Percentiles rank a stretch among this genome's conserved stretches.
Evolutionary conservation across 2,888 invertebrate species (phyloP).

Genomic region (Pseudolycoriella hygida): DNA sequence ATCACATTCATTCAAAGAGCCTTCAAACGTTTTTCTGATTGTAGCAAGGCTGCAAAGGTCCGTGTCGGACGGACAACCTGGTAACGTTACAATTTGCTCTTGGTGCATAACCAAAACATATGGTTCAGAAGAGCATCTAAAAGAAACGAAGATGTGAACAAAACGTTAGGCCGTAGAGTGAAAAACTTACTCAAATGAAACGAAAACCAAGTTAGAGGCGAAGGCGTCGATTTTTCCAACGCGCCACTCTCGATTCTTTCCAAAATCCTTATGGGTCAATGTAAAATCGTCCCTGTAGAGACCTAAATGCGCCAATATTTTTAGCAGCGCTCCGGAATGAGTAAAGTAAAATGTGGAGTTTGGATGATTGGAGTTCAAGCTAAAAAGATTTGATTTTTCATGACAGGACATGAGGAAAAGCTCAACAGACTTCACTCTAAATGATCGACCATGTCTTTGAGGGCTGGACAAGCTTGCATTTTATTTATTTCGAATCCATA

Average conservation of each 20-base stretch:
- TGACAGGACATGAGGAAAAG: neutral
- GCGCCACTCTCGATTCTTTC: conserved; percentile 36
- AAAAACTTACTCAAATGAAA: conserved; percentile 45
- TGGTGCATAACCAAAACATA: conserved; percentile 54
- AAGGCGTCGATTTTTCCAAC: conserved; percentile 53
- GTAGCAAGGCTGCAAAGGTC: conserved; percentile 46
- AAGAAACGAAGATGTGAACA: too few species aligned
- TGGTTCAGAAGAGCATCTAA: conserved; percentile 34
- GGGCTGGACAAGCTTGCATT: conserved; percentile 55
- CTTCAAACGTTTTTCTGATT: conserved; percentile 36
- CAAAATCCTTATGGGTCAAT: conserved; percentile 37
- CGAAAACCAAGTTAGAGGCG: conserved; percentile 62
- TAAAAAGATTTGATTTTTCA: conserved; percentile 9
- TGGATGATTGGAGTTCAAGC: conserved; percentile 19
- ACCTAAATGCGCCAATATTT: conserved; percentile 52
- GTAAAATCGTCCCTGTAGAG: conserved; percentile 46
- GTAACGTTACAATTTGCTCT: conserved; percentile 48
- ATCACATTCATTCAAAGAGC: conserved; percentile 45
- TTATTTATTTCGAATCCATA: conserved; percentile 58
- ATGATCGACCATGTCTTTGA: conserved; percentile 49
- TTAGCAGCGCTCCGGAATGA: conserved; percentile 67
- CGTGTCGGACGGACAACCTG: conserved; percentile 39
- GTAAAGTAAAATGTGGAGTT: conserved; percentile 53
- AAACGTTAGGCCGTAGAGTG: conserved; percentile 7
- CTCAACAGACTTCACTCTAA: conserved; percentile 37